A percentile compares a stretch with the other conserved stretches of the same genome.
phyloP scores from a whole-genome alignment of 2,888 invertebrate species.

The Drosophila prostipennis region DNA sequence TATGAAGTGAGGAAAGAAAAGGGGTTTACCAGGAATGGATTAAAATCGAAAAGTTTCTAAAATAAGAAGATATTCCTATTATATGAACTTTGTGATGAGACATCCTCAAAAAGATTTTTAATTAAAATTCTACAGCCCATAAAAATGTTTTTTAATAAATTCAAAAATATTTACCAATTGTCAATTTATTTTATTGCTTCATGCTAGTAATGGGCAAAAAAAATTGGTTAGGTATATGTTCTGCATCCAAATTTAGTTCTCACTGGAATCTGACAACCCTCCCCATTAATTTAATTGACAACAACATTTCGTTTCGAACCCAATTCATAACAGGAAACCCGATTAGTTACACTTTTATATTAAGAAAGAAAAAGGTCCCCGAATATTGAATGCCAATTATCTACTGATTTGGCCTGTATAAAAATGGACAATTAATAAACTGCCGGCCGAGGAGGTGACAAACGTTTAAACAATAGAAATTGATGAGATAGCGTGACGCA shows the following conservation, averaged over 20 bases:
- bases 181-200: neutral
- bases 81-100: neutral
- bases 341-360: constrained; percentile 59
- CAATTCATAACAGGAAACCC: constrained; percentile 3
- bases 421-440: constrained; percentile 77
- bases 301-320: neutral
- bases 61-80: neutral
- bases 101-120: too few species aligned
- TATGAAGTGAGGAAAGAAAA: constrained; percentile 1
- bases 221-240: neutral
- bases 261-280: constrained; percentile 2
- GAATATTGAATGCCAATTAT: constrained; percentile 66
- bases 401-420: constrained; percentile 62
- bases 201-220: neutral
- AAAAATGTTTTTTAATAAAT: too few species aligned
- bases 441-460: constrained; percentile 65
- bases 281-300: constrained; percentile 5
- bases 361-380: constrained; percentile 12
- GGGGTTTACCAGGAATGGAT: neutral
- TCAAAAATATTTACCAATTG: too few species aligned
- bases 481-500: constrained; percentile 76
- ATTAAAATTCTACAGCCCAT: too few species aligned
- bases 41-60: neutral
- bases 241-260: constrained; percentile 14
- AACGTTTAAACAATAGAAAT: constrained; percentile 77